These are phyloP conservation scores for Mionectes olivaceus DNA, from an alignment of 2,797 vertebrate species.

Conservation along the genomic window DNA sequence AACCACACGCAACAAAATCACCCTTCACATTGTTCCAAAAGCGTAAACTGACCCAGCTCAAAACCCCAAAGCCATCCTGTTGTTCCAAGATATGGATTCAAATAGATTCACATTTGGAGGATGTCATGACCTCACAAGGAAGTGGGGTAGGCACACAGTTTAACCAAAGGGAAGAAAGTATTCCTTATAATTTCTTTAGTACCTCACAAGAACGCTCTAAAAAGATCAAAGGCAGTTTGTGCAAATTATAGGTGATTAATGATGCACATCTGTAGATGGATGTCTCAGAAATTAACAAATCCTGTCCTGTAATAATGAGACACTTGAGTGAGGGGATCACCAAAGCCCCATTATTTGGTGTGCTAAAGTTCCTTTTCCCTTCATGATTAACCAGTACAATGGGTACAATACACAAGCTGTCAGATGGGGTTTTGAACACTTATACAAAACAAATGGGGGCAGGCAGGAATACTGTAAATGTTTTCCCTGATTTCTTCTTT, in stretches of 20 bases:
- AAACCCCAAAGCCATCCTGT: neutral
- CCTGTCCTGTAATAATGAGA: neutral
- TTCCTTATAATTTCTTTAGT: neutral
- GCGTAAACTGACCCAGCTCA: neutral
- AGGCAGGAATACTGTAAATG: neutral
- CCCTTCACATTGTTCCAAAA: neutral
- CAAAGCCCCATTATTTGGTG: neutral
- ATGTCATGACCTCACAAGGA: conserved; percentile 16
- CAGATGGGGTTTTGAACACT: neutral
- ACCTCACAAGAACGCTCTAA: neutral
- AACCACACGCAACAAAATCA: neutral
- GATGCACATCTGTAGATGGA: neutral
- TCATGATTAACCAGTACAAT: neutral
- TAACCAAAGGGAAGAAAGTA: neutral
- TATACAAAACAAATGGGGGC: neutral
- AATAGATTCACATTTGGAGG: neutral
- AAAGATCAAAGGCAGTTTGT: conserved; percentile 9
- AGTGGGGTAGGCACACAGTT: neutral
- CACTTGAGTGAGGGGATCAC: neutral
- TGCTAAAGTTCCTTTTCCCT: neutral
- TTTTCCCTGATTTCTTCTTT: neutral
- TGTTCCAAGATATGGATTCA: neutral
- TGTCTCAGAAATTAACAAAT: conserved; percentile 7
- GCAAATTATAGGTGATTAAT: neutral
- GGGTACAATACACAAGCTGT: neutral